Conservation (phyloP, 2,888 invertebrate genomes). For the Agrochola lota region DNA sequence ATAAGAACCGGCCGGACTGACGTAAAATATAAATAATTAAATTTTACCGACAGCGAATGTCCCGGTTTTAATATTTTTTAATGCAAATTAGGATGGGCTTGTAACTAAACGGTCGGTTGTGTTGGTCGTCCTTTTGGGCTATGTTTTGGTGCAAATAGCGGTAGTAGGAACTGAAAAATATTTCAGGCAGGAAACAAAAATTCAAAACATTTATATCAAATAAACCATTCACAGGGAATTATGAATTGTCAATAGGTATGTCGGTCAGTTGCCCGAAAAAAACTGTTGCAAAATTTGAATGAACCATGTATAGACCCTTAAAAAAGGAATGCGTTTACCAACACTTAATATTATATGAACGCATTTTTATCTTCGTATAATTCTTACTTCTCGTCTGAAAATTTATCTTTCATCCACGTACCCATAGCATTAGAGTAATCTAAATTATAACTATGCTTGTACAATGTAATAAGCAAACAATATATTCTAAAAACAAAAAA, state of each 20-base stretch:
- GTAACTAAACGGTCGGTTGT: conserved; percentile 41
- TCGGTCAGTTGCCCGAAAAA: background rate
- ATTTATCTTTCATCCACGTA: background rate
- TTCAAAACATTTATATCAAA: background rate
- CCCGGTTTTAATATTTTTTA: conserved; percentile 60
- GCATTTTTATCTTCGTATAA: background rate
- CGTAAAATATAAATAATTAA: conserved; percentile 72
- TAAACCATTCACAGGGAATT: background rate
- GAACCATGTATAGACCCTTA: background rate
- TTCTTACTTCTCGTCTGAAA: background rate
- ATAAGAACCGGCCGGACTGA: conserved; percentile 69
- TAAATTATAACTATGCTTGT: background rate
- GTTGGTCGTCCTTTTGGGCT: conserved; percentile 13
- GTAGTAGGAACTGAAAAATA: background rate
- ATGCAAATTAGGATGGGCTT: conserved; percentile 54
- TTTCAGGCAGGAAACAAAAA: background rate
- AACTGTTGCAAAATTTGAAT: background rate
- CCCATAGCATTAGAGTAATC: background rate
- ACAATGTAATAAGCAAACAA: background rate
- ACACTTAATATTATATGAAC: too few species aligned
- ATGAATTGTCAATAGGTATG: background rate
- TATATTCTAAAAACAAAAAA: background rate
- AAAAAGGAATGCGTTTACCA: background rate
- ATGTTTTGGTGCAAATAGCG: conserved; percentile 15
- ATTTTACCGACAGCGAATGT: conserved; percentile 62